Base-by-base conservation (phyloP, 2,888 invertebrate species). In the Philereme transversata region DNA sequence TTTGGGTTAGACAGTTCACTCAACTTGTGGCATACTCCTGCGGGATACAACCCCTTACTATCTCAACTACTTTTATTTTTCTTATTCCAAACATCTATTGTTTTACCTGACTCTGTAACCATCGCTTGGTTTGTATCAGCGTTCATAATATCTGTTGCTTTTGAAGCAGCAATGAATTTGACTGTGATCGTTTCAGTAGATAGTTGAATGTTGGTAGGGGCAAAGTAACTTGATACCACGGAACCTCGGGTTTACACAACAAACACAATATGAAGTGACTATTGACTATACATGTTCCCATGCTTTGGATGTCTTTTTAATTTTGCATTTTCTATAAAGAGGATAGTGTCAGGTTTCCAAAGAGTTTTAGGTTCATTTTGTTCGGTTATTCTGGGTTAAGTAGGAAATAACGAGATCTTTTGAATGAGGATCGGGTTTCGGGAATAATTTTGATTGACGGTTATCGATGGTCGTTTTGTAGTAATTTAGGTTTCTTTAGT, bases 221-320 rank as follows among this genome's bases (percentile, higher is more conserved):
- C 59, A 67, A 68, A 64, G 91, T 83, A 88, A 90, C 83, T 65
- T 71, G 86, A 90, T 86, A 90, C 85, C 78, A 79, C 84, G 81
- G 85, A 88, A 86, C 84, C 84, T 85, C 84, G 79, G 88, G 89
- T 88, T 89, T 88, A 83, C 85, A 85, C 84, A 82, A 81, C 82
- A 90, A 90, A 90, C 88, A 90, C 86, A 89, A 88, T 87, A 88
- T 88, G 90, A 87, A 91, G 90, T 88, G 90, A 87, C 90, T 91
- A 90, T 91, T 90, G 91, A 91, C 90, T 91, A 89, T 89, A 90
- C 86, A 79, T 82, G 89, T 89, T 88, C 88, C 83, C 85, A 85
- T 77, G 79, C 74, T 69, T 75, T 75, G 71, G 75, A 81, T 78
- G 81, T 84, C 82, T 84, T 84, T 90, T 87, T 84, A 81, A 84